Base-by-base conservation (phyloP, 2,113 vertebrate species). In the Dicentrarchus labrax region DNA sequence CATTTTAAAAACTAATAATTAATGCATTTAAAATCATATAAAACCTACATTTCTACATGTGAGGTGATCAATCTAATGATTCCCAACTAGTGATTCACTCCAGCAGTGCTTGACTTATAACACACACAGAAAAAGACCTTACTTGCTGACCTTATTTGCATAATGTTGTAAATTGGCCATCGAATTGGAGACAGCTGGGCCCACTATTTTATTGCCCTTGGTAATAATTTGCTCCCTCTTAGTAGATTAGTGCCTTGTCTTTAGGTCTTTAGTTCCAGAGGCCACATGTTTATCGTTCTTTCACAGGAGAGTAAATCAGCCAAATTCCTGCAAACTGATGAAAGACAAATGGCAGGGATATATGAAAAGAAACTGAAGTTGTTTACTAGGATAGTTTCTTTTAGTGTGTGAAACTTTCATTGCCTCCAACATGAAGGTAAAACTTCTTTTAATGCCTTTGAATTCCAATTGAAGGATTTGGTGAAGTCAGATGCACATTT, bases 91-190 rank as follows among this genome's bases (percentile, higher is more conserved):
- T 79, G 80, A 87, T 77, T 86, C 53, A 68, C 57, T 75, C 72
- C 56, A 67, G 76, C 75, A 72, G 75, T 6, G 50, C 76, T 78
- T 22, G 62, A 67, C 41, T 83, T 76, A 51, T 22, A 78, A 60
- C 67, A 78, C 62, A 76, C 56, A 68, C 11, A 73, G 70, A 89
- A 15, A 83, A 86, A 72, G 83, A 84, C 70, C 60, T 91, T 83
- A 85, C 79, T 82, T 53, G 53, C 82, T 88, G 86, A 89, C 84
- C 81, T 87, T 83, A 88, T 93, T 93, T 93, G 90, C 92, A 94
- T 91, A 91, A 93, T 86, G 78, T 65, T 89, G 88, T 88, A 90
- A 93, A 92, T 89, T 88, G 89, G 86, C 81, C 89, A 84, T 62
- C 24, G 59, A 86, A 92, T 86, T 90, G 77, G 82, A 84, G 88